Evolutionary conservation across 2,888 invertebrate species (phyloP), one percentile per base, ranked within the genome.

Genomic region (Phanerotoma sp.): DNA sequence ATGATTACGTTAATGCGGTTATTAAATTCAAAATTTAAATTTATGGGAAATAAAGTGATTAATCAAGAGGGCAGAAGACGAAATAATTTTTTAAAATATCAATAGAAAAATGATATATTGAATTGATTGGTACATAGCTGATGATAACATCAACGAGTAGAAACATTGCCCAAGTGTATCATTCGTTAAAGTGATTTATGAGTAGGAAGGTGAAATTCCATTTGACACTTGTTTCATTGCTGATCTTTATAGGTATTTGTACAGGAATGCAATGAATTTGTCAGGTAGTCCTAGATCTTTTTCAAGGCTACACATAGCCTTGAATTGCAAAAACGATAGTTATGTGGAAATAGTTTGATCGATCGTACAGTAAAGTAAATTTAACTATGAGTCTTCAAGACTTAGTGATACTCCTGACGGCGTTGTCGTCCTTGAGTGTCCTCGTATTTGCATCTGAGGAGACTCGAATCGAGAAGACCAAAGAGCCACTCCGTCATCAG

Each of bases 401-500:
- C 9, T 13, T 40, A 10, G 28, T 10, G 3, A 32, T 38, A 40
- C 28, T 28, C 10, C n/a, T 40, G 21, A 40, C 15, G 10, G 20
- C n/a, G 18, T n/a, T 21, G 37, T 48, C 10, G 35, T 13, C 16
- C 13, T 35, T 20, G 16, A 49, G 28, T 18, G n/a, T 40, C 30
- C 30, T 49, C 28, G 18, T 40, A 20, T 15, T 40, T 18, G 22
- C 37, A 25, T 33, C 13, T 6, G 55, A 64, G 44, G 60, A 65
- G 6, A 50, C 53, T 15, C 63, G 65, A 37, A 60, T 68, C 33
- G 68, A 71, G 42, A 65, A 60, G 41, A 61, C 69, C 1, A 72
- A 67, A 57, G 68, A 70, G 32, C 46, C 62, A 40, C 52, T 72
- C 20, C 73, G 75, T 11, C 72, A 73, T 57, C 75, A 74, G 57